Percentiles rank a stretch among this genome's conserved stretches.
These are phyloP conservation scores for Oscheius sp. DNA, from an alignment of 2,888 invertebrate species.

Conservation along the genomic window DNA sequence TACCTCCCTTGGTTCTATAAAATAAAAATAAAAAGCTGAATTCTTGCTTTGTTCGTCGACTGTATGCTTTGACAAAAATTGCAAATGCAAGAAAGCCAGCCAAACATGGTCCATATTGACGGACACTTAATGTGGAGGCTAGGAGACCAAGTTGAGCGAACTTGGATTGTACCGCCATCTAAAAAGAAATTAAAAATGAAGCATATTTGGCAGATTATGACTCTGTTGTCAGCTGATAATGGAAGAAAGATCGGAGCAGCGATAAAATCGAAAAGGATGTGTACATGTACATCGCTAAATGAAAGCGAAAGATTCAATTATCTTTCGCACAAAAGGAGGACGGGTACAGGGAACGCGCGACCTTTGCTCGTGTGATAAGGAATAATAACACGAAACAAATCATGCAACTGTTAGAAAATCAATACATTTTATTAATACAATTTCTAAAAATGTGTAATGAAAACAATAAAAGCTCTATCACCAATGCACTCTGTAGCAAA, in stretches of 20 bases:
- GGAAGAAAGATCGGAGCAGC: not conserved
- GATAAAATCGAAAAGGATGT: too few species aligned
- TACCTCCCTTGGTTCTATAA: conserved; percentile 1
- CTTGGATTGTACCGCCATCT: conserved; percentile 31
- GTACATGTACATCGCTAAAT: not conserved
- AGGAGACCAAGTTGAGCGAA: conserved; percentile 26
- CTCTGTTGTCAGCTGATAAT: too few species aligned
- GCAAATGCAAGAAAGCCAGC: conserved; percentile 49
- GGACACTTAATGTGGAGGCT: conserved; percentile 25
- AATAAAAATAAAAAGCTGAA: not conserved
- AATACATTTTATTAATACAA: too few species aligned
- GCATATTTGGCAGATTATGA: too few species aligned
- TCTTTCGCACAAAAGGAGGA: not conserved
- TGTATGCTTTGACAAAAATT: conserved; percentile 38
- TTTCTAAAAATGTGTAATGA: too few species aligned
- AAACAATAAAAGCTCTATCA: too few species aligned
- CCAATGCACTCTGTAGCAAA: too few species aligned
- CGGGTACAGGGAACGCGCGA: conserved; percentile 32
- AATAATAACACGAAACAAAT: too few species aligned
- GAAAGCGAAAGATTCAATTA: not conserved
- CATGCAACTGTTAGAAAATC: too few species aligned
- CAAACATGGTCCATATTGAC: conserved; percentile 52
- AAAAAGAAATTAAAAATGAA: too few species aligned
- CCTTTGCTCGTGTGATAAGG: too few species aligned
- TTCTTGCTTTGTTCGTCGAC: conserved; percentile 19